Percentiles rank a stretch among this genome's conserved stretches.
These are phyloP conservation scores for Herminia tarsipennalis DNA, from an alignment of 2,888 invertebrate species.

Conservation along the genomic window DNA sequence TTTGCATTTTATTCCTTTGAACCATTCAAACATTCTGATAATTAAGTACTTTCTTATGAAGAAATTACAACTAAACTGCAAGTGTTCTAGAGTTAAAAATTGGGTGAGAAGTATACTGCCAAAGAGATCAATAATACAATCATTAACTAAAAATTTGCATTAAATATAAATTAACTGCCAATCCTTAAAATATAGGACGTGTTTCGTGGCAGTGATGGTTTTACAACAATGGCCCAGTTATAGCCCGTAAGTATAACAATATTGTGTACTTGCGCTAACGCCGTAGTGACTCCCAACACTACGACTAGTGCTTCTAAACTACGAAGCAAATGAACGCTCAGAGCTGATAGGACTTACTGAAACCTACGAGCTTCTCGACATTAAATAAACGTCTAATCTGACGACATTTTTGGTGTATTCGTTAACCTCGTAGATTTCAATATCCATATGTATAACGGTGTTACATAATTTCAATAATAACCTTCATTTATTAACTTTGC, in stretches of 20 bases:
- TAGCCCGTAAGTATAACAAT: constrained; percentile 40
- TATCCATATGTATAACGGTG: constrained; percentile 4
- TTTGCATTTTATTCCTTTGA: constrained; percentile 49
- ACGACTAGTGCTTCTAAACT: not conserved
- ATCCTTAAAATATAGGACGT: constrained; percentile 36
- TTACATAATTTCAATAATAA: constrained; percentile 13
- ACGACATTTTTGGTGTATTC: not conserved
- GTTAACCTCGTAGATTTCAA: constrained; percentile 8
- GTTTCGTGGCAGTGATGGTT: constrained; percentile 36
- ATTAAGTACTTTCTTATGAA: constrained; percentile 33
- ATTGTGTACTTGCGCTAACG: constrained; percentile 6
- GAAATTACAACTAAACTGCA: not conserved
- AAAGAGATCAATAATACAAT: constrained; percentile 29
- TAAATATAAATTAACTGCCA: constrained; percentile 32
- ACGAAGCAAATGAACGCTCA: not conserved
- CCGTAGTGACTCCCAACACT: not conserved
- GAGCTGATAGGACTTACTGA: constrained; percentile 9
- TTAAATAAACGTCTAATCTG: not conserved
- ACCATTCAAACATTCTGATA: constrained; percentile 23
- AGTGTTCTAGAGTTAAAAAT: constrained; percentile 14
- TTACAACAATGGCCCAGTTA: constrained; percentile 19
- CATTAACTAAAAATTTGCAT: constrained; percentile 18
- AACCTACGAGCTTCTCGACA: constrained; percentile 1
- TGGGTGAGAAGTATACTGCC: constrained; percentile 31
- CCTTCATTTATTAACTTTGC: not conserved